These are phyloP conservation scores for Physella acuta DNA, from an alignment of 1,140 invertebrate species.

Conservation along the genomic window DNA sequence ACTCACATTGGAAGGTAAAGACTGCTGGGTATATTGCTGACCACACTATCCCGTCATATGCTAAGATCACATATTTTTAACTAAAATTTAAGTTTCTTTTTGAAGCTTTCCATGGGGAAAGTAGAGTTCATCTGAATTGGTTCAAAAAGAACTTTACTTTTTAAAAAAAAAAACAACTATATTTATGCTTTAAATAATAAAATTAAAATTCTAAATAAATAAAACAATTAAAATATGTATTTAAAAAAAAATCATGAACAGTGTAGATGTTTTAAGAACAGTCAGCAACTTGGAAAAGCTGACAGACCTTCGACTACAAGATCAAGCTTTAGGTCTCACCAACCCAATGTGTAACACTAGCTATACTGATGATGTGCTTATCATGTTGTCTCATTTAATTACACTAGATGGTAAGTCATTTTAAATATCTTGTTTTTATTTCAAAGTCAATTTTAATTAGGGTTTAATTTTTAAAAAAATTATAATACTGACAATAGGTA, in stretches of 20 bases:
- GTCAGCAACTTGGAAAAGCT: not conserved
- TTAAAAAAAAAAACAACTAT: not conserved
- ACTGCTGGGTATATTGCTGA: too few relatives aligned
- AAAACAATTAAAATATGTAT: not conserved
- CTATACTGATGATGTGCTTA: not conserved
- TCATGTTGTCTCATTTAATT: not conserved
- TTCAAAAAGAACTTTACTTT: not conserved
- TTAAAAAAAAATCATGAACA: not conserved
- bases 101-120: not conserved
- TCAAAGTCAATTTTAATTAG: too few relatives aligned
- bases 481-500: too few relatives aligned
- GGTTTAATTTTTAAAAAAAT: too few relatives aligned
- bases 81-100: not conserved
- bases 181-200: not conserved
- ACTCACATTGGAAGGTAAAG: too few relatives aligned
- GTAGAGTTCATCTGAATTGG: not conserved
- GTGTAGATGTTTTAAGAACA: not conserved
- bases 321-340: constrained; percentile 1
- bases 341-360: constrained; percentile 16
- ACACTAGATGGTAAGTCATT: constrained; percentile 8
- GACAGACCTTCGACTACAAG: not conserved
- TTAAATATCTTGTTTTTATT: too few relatives aligned
- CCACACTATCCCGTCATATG: too few relatives aligned
- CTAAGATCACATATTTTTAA: not conserved
- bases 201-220: not conserved